phyloP scores from a whole-genome alignment of 1,140 invertebrate genomes.

The Cryptotermes secundus region DNA sequence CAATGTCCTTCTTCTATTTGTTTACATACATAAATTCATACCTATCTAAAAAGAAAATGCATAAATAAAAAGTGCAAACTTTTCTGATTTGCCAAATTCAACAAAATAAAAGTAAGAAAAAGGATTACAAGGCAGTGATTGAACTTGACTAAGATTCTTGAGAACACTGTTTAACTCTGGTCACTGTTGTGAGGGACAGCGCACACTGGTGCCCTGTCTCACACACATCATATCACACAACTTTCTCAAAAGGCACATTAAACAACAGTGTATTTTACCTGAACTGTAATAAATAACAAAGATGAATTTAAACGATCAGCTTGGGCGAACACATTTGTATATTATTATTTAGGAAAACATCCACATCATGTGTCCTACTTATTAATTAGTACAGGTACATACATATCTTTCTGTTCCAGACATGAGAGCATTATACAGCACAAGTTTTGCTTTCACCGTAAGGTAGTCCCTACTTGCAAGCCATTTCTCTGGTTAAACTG shows the following conservation, averaged over 20 bases:
- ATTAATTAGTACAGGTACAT: slow-evolving; percentile 14
- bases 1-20: not conserved
- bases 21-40: not conserved
- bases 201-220: not conserved
- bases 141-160: not conserved
- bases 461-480: not conserved
- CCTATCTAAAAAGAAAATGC: not conserved
- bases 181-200: too few species aligned
- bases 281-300: slow-evolving; percentile 5
- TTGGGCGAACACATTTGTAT: not conserved
- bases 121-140: not conserved
- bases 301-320: not conserved
- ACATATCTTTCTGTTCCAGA: slow-evolving; percentile 7
- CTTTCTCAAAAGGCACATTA: slow-evolving; percentile 8
- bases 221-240: not conserved
- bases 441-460: not conserved
- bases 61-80: not conserved
- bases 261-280: not conserved
- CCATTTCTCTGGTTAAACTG: too few species aligned
- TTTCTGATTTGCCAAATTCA: slow-evolving; percentile 16
- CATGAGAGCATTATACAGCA: not conserved
- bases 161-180: slow-evolving; percentile 12
- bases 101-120: not conserved
- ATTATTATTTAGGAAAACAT: not conserved
- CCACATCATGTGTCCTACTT: not conserved